Evolutionary conservation across 2,113 vertebrate species (phyloP).

Genomic region (Papio anubis): DNA sequence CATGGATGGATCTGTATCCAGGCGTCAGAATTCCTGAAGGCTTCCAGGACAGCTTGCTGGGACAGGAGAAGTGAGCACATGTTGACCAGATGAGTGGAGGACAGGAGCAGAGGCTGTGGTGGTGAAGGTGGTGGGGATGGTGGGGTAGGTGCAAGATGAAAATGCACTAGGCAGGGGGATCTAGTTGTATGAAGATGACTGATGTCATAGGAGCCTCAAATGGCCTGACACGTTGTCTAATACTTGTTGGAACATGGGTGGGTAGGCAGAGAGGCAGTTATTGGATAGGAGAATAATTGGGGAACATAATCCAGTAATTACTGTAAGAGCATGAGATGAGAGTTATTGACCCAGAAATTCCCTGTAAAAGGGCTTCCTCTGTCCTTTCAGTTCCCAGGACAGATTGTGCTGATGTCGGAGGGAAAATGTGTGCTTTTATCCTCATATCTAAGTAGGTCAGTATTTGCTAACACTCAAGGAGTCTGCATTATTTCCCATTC

Average conservation of each 20-base stretch:
- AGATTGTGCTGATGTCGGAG: constrained; percentile 70
- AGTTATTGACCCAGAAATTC: constrained; percentile 77
- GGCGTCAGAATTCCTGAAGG: background rate
- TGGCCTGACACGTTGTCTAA: background rate
- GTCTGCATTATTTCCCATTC: constrained; percentile 64
- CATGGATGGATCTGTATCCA: background rate
- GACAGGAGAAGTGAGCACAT: background rate
- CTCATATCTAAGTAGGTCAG: constrained; percentile 77
- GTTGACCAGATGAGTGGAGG: background rate
- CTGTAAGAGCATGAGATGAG: constrained; percentile 60
- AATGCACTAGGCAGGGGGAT: background rate
- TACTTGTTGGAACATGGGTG: constrained; percentile 52
- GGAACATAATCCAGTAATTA: constrained; percentile 75
- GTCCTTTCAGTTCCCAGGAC: constrained; percentile 72
- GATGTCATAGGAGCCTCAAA: background rate
- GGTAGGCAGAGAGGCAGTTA: constrained; percentile 41
- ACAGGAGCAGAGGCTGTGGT: background rate
- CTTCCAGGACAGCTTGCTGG: background rate
- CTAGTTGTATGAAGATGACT: background rate
- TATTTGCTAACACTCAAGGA: constrained; percentile 76
- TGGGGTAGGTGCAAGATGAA: background rate
- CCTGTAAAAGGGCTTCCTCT: constrained; percentile 73
- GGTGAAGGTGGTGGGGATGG: background rate
- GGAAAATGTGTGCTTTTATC: constrained; percentile 61
- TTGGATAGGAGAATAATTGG: constrained; percentile 71